Conservation (phyloP, 35 echinoderm and acorn worm species). For the Holothuria glaberrima region DNA sequence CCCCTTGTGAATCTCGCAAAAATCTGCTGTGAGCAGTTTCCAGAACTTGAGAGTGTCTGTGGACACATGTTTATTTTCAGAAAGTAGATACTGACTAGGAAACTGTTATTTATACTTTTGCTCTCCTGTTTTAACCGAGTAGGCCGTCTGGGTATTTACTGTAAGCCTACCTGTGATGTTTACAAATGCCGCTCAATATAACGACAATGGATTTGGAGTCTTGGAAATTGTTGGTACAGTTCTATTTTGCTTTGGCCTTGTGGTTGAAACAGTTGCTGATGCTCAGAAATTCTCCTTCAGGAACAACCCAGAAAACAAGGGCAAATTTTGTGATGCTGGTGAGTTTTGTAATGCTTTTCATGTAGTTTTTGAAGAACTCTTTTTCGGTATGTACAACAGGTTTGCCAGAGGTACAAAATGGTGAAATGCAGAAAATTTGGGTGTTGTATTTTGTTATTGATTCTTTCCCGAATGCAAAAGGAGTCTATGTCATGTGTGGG, state of each 20-base stretch:
- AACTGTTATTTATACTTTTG: too few relatives aligned
- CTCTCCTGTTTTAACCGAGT: neutral
- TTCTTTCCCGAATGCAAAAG: neutral
- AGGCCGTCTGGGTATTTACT: conserved; percentile 91
- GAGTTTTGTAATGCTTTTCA: neutral
- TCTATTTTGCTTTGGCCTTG: conserved; percentile 70
- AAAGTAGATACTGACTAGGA: too few relatives aligned
- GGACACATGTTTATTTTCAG: too few relatives aligned
- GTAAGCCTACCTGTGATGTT: conserved; percentile 89
- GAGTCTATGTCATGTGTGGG: neutral
- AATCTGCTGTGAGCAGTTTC: too few relatives aligned
- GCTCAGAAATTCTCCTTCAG: conserved; percentile 91
- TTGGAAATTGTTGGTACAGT: conserved; percentile 73
- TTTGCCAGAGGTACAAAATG: too few relatives aligned
- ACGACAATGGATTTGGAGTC: conserved; percentile 42
- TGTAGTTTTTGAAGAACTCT: too few relatives aligned
- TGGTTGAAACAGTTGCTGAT: conserved; percentile 83
- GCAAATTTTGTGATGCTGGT: conserved; percentile 87
- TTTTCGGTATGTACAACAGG: too few relatives aligned
- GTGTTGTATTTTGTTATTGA: neutral
- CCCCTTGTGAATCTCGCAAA: too few relatives aligned
- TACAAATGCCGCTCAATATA: conserved; percentile 64
- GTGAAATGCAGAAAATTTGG: too few relatives aligned
- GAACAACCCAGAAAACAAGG: conserved; percentile 83
- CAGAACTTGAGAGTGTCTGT: too few relatives aligned